Evolutionary conservation across 1,140 invertebrate genomes (phyloP), one percentile per base, ranked within the genome.

Genomic region (Drosophila seguyi): DNA sequence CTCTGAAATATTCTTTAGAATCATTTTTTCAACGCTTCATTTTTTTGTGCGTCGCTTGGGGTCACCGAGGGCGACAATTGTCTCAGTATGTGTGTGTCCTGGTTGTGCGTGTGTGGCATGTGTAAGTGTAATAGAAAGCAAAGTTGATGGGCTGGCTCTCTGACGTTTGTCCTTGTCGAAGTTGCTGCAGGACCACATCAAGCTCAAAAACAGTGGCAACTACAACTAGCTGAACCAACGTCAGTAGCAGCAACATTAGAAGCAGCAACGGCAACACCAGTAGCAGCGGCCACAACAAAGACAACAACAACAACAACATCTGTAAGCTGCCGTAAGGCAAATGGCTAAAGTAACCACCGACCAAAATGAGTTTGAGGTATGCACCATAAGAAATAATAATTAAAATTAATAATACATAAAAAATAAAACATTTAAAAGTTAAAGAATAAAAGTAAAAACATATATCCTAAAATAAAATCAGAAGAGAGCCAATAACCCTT

Each of bases 51-150:
- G 60, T 75, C 36, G 56, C 75, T 86, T 67, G 84, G 77, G 84
- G 84, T 87, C 84, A 87, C 68, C 79, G 76, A 68, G 73, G 77
- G 80, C 85, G 85, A 88, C 84, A 88, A 88, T 88, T 88, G 84
- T 81, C 77, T 66, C 65, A 53, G 31, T 31, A 27, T 27, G 45
- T 57, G 79, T 11, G 55, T 53, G 63, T 8, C 48, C 20, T 50
- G 45, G 39, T 42, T 56, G 67, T 61, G 69, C 60, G 79, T 55
- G 73, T 86, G 63, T 73, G 79, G 86, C 85, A 68, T 75, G 82
- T 84, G 80, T 78, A 90, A 88, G 85, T 84, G 84, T 90, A 87
- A 87, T 87, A 88, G 84, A 87, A 87, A 87, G 84, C 77, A 77
- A 84, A 87, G 72, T 63, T 87, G 84, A 77, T 80, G 84, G 82